phyloP scores from a whole-genome alignment of 1,140 invertebrate species.

The Drosophila malerkotliana region DNA sequence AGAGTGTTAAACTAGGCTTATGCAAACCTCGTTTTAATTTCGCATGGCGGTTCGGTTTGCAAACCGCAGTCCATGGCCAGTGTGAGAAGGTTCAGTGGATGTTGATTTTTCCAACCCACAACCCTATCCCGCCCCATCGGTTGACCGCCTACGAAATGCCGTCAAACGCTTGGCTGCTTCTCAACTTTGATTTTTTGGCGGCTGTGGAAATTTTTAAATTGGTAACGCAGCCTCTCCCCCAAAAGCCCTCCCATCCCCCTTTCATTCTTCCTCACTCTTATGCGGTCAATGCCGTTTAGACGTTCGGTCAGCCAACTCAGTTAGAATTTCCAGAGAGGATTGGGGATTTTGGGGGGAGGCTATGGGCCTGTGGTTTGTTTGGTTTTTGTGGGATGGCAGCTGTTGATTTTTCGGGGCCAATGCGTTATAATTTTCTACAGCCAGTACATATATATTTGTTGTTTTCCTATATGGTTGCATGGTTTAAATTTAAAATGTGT shows the following conservation, averaged over 20 bases:
- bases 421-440: slow-evolving; percentile 76
- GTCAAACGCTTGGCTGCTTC: slow-evolving; percentile 58
- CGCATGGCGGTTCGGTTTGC: slow-evolving; percentile 34
- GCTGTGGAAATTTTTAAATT: slow-evolving; percentile 79
- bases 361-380: slow-evolving; percentile 71
- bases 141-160: slow-evolving; percentile 48
- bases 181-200: slow-evolving; percentile 69
- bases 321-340: slow-evolving; percentile 5
- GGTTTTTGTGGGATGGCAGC: slow-evolving; percentile 76
- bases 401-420: slow-evolving; percentile 78
- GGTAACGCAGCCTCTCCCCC: slow-evolving; percentile 27
- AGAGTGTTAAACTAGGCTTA: slow-evolving; percentile 31
- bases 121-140: slow-evolving; percentile 9
- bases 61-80: slow-evolving; percentile 43
- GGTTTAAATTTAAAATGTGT: slow-evolving; percentile 76
- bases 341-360: slow-evolving; percentile 1
- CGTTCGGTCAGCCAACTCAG: slow-evolving; percentile 68
- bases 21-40: slow-evolving; percentile 38
- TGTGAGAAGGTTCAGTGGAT: slow-evolving; percentile 20
- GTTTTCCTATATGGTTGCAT: slow-evolving; percentile 18
- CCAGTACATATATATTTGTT: slow-evolving; percentile 32
- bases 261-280: slow-evolving; percentile 40
- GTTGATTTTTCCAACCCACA: slow-evolving; percentile 36
- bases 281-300: slow-evolving; percentile 79
- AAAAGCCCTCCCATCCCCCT: neutral